Conservation (phyloP, 2,888 invertebrate species). For the Allophyes oxyacanthae region DNA sequence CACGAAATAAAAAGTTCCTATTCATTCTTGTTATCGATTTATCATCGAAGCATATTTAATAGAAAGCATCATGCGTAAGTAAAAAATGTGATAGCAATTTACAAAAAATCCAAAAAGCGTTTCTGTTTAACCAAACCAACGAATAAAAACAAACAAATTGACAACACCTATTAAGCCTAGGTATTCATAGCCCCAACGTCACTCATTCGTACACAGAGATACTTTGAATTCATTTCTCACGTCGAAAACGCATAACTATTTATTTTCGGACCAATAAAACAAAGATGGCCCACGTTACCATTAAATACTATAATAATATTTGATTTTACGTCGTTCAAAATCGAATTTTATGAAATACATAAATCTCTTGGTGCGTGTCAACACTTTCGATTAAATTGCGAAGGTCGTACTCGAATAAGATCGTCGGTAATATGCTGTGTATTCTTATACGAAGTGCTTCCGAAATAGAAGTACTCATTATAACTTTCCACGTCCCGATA, state of each 20-base stretch:
- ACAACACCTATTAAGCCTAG: constrained; percentile 57
- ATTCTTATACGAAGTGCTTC: constrained; percentile 83
- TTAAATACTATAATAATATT: constrained; percentile 78
- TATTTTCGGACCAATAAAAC: constrained; percentile 76
- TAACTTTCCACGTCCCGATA: constrained; percentile 82
- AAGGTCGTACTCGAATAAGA: constrained; percentile 77
- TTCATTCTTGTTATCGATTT: constrained; percentile 35
- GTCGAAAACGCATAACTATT: constrained; percentile 62
- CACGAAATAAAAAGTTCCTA: constrained; percentile 29
- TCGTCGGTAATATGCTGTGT: constrained; percentile 70
- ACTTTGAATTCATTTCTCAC: constrained; percentile 60
- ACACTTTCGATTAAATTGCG: constrained; percentile 84
- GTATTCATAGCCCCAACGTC: constrained; percentile 54
- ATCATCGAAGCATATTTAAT: constrained; percentile 25
- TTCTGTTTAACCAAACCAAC: constrained; percentile 24
- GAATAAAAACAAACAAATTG: constrained; percentile 44
- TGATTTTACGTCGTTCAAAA: constrained; percentile 79
- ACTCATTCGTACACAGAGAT: constrained; percentile 51
- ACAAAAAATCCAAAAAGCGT: constrained; percentile 15
- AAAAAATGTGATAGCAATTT: constrained; percentile 45
- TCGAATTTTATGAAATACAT: constrained; percentile 78
- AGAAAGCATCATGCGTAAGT: constrained; percentile 14
- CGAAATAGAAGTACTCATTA: constrained; percentile 85
- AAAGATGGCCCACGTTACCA: constrained; percentile 72
- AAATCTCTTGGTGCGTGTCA: constrained; percentile 83